These are phyloP conservation scores for Oriolus oriolus DNA, from an alignment of 2,113 vertebrate species.

Conservation along the genomic window DNA sequence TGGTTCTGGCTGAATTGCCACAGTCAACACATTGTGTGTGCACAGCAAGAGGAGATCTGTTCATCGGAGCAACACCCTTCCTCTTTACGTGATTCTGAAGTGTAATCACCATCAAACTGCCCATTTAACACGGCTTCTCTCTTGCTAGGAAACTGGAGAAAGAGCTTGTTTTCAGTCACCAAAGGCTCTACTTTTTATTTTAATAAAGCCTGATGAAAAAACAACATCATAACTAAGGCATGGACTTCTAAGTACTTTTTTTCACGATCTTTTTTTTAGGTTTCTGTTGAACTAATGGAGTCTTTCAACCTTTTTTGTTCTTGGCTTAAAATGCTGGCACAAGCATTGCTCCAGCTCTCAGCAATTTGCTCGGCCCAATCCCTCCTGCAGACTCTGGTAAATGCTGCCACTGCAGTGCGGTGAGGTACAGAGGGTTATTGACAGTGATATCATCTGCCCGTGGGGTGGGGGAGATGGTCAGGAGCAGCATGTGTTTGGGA, in stretches of 20 bases:
- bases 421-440: not conserved
- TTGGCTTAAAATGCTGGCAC: not conserved
- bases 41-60: not conserved
- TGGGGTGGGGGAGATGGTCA: not conserved
- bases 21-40: not conserved
- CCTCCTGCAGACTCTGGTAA: not conserved
- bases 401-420: not conserved
- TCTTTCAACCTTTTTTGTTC: not conserved
- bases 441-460: not conserved
- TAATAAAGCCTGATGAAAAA: not conserved
- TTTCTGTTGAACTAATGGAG: not conserved
- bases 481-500: not conserved
- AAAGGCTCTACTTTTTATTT: not conserved
- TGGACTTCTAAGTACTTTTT: not conserved
- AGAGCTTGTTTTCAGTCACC: not conserved
- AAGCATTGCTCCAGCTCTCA: not conserved
- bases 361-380: not conserved
- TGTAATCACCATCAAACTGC: not conserved
- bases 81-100: not conserved
- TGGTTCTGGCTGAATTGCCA: not conserved
- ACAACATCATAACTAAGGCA: not conserved
- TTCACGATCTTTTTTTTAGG: not conserved
- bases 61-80: conserved; percentile 25
- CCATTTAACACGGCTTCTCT: not conserved
- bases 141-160: not conserved